Evolutionary conservation across 2,113 vertebrate species (phyloP).

Genomic region (Mormoops blainvillei): DNA sequence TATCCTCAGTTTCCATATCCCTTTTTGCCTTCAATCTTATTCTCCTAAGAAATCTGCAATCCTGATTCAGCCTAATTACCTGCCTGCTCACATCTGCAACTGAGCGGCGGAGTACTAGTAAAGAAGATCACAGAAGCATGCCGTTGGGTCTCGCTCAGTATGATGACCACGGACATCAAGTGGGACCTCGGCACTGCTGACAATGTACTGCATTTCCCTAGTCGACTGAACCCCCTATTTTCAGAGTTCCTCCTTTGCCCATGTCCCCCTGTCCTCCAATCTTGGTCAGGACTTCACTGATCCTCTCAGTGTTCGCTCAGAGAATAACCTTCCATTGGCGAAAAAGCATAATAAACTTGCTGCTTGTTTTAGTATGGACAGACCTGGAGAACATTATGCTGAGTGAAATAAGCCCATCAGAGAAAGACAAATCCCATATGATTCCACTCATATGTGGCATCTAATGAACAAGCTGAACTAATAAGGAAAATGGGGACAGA

Average conservation of each 20-base stretch:
- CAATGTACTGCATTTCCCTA: neutral
- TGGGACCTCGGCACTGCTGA: neutral
- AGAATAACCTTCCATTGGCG: neutral
- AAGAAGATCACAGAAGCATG: neutral
- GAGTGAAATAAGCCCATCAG: too few relatives aligned
- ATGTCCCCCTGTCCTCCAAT: neutral
- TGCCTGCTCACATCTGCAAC: neutral
- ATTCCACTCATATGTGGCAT: too few relatives aligned
- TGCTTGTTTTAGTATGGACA: neutral
- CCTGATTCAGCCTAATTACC: neutral
- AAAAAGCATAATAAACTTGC: neutral
- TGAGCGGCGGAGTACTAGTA: neutral
- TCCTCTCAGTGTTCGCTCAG: neutral
- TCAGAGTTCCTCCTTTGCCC: neutral
- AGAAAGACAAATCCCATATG: too few relatives aligned
- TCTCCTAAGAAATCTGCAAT: neutral
- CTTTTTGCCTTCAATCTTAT: neutral
- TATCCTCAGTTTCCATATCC: neutral
- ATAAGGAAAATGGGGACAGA: too few relatives aligned
- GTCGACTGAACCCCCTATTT: neutral
- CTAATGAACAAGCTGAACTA: too few relatives aligned
- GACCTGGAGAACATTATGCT: too few relatives aligned
- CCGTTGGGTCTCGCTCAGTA: neutral
- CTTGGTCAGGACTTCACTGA: neutral
- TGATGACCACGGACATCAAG: neutral